These are phyloP conservation scores for Trochalopteron elliotii DNA, from an alignment of 2,113 vertebrate species.

Conservation along the genomic window DNA sequence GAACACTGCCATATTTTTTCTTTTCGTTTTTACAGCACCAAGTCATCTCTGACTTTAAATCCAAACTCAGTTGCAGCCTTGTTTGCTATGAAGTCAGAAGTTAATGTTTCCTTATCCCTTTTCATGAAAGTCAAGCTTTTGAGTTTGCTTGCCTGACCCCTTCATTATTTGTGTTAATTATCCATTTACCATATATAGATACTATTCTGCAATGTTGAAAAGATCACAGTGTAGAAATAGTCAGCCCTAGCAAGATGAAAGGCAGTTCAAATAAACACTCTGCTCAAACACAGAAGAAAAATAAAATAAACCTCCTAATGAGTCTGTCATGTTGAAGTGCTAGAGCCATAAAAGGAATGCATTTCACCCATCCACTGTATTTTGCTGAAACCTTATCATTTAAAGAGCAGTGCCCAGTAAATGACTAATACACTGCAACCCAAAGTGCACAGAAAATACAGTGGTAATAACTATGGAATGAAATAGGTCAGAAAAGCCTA, in stretches of 20 bases:
- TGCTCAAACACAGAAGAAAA: neutral
- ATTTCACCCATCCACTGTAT: neutral
- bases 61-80: neutral
- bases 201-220: neutral
- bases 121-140: neutral
- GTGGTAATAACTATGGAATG: neutral
- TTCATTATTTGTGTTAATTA: neutral
- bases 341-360: neutral
- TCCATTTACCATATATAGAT: neutral
- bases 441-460: neutral
- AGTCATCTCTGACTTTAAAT: neutral
- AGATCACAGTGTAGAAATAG: neutral
- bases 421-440: neutral
- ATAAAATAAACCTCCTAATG: neutral
- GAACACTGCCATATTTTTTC: neutral
- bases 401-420: neutral
- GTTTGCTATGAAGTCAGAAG: neutral
- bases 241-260: conserved; percentile 17
- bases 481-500: neutral
- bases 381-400: neutral
- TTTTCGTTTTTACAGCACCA: neutral
- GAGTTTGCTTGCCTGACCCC: neutral
- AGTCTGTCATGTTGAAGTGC: neutral
- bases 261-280: conserved; percentile 36
- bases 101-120: neutral